Base-by-base conservation (phyloP, 2,113 vertebrate genomes). In the Chlamydotis undulata region DNA sequence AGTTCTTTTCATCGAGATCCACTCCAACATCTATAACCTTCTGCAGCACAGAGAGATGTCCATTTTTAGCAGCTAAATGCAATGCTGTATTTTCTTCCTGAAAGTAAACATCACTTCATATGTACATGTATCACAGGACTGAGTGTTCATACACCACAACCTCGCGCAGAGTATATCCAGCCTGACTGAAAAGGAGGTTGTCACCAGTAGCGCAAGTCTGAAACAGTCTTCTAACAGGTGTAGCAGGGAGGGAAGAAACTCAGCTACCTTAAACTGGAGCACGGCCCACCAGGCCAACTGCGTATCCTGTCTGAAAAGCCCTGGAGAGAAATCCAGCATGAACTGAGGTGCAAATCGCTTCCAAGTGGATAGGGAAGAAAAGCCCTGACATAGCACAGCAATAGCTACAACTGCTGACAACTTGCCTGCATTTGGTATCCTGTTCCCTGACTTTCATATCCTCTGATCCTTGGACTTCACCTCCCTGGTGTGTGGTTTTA, bases 21-120 rank as follows among this genome's bases (percentile, higher is more conserved):
- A 98, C 94, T 89, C 98, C 96, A 0, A 97, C 95, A 64, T 98
- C 98, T 81, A 99, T 23, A 6, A 99, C 98, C 95, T 97, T 98
- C 96, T 97, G 98, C 47, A 99, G 94, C 69, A 99, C 98, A 3
- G 97, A 96, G 9, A 90, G 23, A 37, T 99, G 98, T 13, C 99
- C 99, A 14, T 92, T 96, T 93, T 95, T 96, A 4, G 98, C 98
- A 70, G 99, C 98, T 74, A 99, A 97, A 95, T 99, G 99, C 49
- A 99, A 87, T 7, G 98, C 98, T 2, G 98, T 98, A 93, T 99
- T 98, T 91, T 98, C 97, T 71, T 99, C 98, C 99, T 99, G 89
- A 18, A 94, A 81, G 87, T 6, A 95, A 87, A 94, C 15, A 53
- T 21, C n/a, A 78, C 33, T 93, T 71, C 67, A 29, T 53, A 43